A percentile compares a stretch with the other conserved stretches of the same genome.
phyloP scores from a whole-genome alignment of 2,888 invertebrate species.

The Acrobasis repandana region DNA sequence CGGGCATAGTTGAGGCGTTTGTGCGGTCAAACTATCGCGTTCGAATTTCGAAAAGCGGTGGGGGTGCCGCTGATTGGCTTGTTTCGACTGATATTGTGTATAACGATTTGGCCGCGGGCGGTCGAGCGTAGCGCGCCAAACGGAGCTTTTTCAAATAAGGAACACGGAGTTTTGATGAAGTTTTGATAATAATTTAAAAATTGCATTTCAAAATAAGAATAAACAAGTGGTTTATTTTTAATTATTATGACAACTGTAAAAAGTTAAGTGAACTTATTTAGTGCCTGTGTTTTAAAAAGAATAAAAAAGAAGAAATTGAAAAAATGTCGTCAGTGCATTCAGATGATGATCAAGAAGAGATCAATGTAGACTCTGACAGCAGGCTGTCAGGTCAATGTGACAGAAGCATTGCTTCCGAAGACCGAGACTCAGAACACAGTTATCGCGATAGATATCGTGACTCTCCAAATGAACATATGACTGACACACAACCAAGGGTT shows the following conservation, averaged over 20 bases:
- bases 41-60: constrained; percentile 66
- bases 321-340: constrained; percentile 81
- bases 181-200: constrained; percentile 33
- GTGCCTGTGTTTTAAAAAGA: constrained; percentile 56
- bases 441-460: constrained; percentile 74
- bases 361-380: constrained; percentile 86
- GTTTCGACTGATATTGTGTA: constrained; percentile 68
- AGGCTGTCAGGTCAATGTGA: constrained; percentile 81
- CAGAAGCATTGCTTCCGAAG: constrained; percentile 81
- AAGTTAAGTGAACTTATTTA: constrained; percentile 34
- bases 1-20: constrained; percentile 80
- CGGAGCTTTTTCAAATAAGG: constrained; percentile 53
- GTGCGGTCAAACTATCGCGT: constrained; percentile 79
- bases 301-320: constrained; percentile 31
- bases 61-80: constrained; percentile 76
- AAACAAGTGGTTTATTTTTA: constrained; percentile 30
- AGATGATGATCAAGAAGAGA: constrained; percentile 86
- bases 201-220: constrained; percentile 34
- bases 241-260: constrained; percentile 33
- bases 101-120: constrained; percentile 68
- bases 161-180: constrained; percentile 40
- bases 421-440: constrained; percentile 81
- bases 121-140: constrained; percentile 65
- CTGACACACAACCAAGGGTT: constrained; percentile 77
- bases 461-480: constrained; percentile 78